Evolutionary conservation across 37 sponge, comb jelly and placozoan species (phyloP).

Genomic region (Axinella damicornis): DNA sequence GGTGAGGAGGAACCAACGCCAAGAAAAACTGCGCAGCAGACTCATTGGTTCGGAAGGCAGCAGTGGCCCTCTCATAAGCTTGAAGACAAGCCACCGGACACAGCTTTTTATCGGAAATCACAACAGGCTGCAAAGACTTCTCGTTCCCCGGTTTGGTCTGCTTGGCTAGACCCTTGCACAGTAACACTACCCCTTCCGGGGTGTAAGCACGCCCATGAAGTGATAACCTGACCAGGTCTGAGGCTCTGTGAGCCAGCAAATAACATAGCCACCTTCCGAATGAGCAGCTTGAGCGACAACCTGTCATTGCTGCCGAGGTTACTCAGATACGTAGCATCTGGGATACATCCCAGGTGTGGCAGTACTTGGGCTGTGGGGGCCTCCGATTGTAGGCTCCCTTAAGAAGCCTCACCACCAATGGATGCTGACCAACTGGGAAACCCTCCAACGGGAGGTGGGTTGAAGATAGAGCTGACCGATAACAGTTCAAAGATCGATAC

Average conservation of each 20-base stretch:
- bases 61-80: slow-evolving; percentile 11
- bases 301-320: neutral
- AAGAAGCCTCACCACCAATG: neutral
- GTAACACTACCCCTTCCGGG: neutral
- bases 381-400: neutral
- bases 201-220: neutral
- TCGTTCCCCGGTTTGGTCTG: slow-evolving; percentile 3
- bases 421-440: slow-evolving; percentile 20
- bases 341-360: neutral
- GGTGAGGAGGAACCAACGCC: slow-evolving; percentile 27
- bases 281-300: neutral
- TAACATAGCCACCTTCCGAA: neutral
- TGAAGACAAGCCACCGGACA: slow-evolving; percentile 28
- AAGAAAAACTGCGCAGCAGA: slow-evolving; percentile 23
- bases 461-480: slow-evolving; percentile 43
- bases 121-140: neutral
- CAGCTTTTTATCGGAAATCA: neutral
- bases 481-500: too few species aligned
- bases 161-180: neutral
- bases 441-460: slow-evolving; percentile 19
- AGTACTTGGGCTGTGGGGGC: neutral
- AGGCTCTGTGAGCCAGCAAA: slow-evolving; percentile 1
- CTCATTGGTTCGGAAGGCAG: neutral
- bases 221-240: slow-evolving; percentile 4
- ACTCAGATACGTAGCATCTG: neutral